phyloP scores from a whole-genome alignment of 1,140 invertebrate genomes.

The Drosophila nikananu region DNA sequence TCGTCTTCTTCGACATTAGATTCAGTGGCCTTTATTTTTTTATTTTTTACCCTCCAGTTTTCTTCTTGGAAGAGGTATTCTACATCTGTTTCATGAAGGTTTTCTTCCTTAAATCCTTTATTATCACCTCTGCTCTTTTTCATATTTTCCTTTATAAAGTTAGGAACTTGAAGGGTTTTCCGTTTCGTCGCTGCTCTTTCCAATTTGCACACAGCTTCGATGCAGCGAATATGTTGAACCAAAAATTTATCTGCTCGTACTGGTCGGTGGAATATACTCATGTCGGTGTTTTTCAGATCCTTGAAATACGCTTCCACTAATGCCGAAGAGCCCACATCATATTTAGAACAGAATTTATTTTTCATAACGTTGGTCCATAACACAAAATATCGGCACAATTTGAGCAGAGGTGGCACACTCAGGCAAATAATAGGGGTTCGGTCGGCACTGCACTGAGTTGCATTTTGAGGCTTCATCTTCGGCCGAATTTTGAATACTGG shows the following conservation, averaged over 20 bases:
- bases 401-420: not conserved
- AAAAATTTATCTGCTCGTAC: constrained; percentile 4
- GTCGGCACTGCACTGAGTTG: not conserved
- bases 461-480: not conserved
- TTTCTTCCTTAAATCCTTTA: not conserved
- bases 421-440: not conserved
- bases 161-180: not conserved
- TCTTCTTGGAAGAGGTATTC: not conserved
- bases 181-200: not conserved
- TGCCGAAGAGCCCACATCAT: constrained; percentile 9
- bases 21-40: not conserved
- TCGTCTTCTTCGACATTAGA: constrained; percentile 4
- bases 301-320: constrained; percentile 3
- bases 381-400: constrained; percentile 1
- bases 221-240: constrained; percentile 1
- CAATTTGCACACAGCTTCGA: not conserved
- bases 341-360: not conserved
- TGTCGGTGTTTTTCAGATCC: not conserved
- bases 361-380: not conserved
- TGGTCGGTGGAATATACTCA: constrained; percentile 4
- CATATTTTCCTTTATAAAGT: not conserved
- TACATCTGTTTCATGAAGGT: not conserved
- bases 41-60: not conserved
- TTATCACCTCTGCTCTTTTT: not conserved
- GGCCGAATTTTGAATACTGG: not conserved